These are phyloP conservation scores for Hydractinia symbiolongicarpus DNA, from an alignment of 30 jellyfish, hydroid and myxozoan species.

Conservation along the genomic window DNA sequence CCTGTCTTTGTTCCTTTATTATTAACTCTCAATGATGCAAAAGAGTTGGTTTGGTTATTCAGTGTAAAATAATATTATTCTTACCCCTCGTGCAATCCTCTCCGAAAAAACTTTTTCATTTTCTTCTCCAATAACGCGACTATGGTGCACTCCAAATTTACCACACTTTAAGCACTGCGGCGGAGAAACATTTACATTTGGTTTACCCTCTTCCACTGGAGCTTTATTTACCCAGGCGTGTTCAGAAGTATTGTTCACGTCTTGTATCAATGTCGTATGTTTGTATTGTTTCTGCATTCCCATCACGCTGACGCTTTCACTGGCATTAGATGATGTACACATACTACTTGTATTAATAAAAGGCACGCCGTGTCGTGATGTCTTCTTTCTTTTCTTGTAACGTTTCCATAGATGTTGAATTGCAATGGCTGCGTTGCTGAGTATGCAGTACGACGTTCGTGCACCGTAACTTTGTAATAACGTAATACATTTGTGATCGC, in stretches of 20 bases:
- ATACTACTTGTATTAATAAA: constrained; percentile 11
- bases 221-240: neutral
- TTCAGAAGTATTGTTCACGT: too few relatives aligned
- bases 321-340: constrained; percentile 32
- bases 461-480: constrained; percentile 30
- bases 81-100: constrained; percentile 11
- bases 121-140: neutral
- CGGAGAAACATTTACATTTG: neutral
- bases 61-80: neutral
- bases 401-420: constrained; percentile 25
- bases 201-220: neutral
- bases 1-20: neutral
- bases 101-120: neutral
- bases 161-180: neutral
- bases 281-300: too few relatives aligned
- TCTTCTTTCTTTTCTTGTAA: constrained; percentile 21
- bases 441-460: constrained; percentile 23
- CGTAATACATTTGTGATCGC: constrained; percentile 23
- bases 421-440: constrained; percentile 21
- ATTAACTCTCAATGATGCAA: too few relatives aligned
- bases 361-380: constrained; percentile 11
- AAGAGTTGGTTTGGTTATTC: too few relatives aligned
- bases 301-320: constrained; percentile 34
- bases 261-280: too few relatives aligned
- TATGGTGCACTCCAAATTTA: neutral